Base-by-base conservation (phyloP, 2,888 invertebrate species). In the Melinaea marsaeus region DNA sequence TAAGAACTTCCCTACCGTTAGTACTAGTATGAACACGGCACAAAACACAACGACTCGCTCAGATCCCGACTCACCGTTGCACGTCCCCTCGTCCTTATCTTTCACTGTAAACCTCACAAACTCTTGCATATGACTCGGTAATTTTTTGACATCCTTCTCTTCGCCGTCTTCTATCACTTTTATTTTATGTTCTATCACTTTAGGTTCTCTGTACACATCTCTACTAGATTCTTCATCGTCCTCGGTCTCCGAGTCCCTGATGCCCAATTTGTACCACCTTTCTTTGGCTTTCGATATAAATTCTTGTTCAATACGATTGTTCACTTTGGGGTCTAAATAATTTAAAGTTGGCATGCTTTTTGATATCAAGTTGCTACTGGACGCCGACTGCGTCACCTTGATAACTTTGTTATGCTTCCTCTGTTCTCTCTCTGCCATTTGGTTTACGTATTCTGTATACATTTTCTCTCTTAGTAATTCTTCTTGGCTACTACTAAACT, bases 371-470 rank as follows among this genome's bases (percentile, higher is more conserved):
- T 79, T 80, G 61, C 71, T 65, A 79, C 77, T 68, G 76, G 71
- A n/a, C 3, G 85, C 78, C 67, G 90, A 84, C 73, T 93, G 93
- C 0, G 95, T 94, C 65, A 96, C 93, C 90, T 95, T 96, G 13
- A 97, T 94, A 33, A 96, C 93, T 85, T 95, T 96, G 61, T 95
- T 94, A 66, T 95, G 93, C 72, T 95, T 95, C 55, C 97, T 91
- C 76, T 96, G 94, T 74, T 95, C 94, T 11, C 96, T 92, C 79
- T 95, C 95, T 4, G 94, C 93, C 75, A 96, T 94, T 84, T 96
- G 95, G 76, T 92, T 91, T 78, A 96, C 92, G 86, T 96, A 96
- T 81, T 96, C 96, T 72, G 95, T 92, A 84, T 95, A 96, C 96
- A 97, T 96, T 83, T 94, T 93, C 71, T 95, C 94, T 6, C 96